phyloP scores from a whole-genome alignment of 1,140 invertebrate genomes.

The Conus betulinus region DNA sequence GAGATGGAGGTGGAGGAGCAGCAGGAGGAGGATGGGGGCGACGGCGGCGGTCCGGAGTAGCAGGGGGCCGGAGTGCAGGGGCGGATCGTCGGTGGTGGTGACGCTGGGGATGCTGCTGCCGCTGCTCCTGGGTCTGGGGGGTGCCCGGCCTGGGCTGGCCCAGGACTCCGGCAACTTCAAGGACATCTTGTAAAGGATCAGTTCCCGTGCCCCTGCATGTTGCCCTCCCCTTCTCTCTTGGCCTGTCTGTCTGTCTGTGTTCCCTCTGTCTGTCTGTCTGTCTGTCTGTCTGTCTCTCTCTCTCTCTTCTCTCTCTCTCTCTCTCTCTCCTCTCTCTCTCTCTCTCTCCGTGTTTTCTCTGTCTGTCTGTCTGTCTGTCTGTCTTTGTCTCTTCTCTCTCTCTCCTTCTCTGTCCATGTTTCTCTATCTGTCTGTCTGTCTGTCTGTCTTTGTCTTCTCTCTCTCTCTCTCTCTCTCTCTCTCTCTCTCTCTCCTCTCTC shows the following conservation, averaged over 20 bases:
- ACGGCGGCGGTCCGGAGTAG: neutral
- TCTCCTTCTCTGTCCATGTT: neutral
- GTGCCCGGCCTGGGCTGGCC: neutral
- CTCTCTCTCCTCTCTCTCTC: neutral
- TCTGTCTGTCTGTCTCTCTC: neutral
- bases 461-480: neutral
- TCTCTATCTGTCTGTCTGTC: neutral
- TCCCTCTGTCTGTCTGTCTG: slow-evolving; percentile 8
- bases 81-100: too few species aligned
- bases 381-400: neutral
- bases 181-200: neutral
- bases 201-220: neutral
- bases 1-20: neutral
- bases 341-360: neutral
- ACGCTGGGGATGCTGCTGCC: neutral
- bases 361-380: slow-evolving; percentile 7
- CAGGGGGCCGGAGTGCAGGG: neutral
- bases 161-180: neutral
- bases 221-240: neutral
- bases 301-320: slow-evolving; percentile 1
- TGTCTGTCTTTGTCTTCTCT: neutral
- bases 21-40: neutral
- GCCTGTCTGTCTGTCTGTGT: neutral
- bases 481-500: neutral
- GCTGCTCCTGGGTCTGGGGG: neutral